Evolutionary conservation across 2,797 vertebrate genomes (phyloP).

Genomic region (Parauchenoglanis ngamensis): DNA sequence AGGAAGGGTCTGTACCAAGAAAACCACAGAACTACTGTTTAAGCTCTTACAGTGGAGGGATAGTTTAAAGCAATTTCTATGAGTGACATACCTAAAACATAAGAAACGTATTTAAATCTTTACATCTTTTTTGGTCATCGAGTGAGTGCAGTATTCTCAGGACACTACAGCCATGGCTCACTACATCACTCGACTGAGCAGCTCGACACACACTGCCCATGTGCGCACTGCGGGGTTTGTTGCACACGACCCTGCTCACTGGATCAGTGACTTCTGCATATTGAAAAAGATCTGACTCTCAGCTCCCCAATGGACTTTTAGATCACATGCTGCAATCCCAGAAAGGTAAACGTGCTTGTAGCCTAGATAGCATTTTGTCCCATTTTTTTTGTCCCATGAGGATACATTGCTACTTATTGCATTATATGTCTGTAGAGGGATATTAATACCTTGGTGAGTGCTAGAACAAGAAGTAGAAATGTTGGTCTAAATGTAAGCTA

Average conservation of each 20-base stretch:
- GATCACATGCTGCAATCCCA: not conserved
- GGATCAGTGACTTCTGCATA: not conserved
- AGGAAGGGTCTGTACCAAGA: not conserved
- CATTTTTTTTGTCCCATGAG: not conserved
- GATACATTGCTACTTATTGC: not conserved
- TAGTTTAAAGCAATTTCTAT: not conserved
- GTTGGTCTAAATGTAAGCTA: no score
- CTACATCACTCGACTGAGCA: not conserved
- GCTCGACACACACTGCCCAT: not conserved
- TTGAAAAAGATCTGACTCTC: slow-evolving; percentile 9
- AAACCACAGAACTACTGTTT: not conserved
- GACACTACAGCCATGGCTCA: not conserved
- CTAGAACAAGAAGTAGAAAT: no score
- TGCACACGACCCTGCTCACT: not conserved
- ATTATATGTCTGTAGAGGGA: not conserved
- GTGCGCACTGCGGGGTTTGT: not conserved
- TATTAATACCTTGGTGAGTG: not conserved
- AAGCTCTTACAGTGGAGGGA: not conserved
- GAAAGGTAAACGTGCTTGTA: not conserved
- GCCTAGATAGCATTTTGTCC: not conserved
- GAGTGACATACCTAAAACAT: not conserved
- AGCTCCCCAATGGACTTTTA: not conserved
- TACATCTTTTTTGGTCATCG: not conserved
- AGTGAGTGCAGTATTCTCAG: not conserved
- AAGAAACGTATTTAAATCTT: not conserved